Conservation (phyloP, 2,113 vertebrate genomes). For the Scytalopus superciliaris region DNA sequence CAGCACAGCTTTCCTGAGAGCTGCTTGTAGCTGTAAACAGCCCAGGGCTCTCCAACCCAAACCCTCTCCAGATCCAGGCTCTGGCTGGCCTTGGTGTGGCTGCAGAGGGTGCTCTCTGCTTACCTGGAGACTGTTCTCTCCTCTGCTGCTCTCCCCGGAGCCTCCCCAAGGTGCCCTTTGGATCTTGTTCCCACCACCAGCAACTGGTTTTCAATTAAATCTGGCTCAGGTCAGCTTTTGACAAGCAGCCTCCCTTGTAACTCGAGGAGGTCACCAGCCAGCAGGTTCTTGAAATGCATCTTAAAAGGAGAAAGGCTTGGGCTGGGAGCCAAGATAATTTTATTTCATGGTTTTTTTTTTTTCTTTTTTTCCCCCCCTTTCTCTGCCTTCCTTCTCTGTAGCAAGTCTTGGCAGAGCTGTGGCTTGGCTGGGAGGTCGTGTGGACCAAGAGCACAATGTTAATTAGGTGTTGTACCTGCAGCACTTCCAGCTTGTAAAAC, state of each 20-base stretch:
- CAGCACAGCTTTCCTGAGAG: neutral
- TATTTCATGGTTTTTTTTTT: neutral
- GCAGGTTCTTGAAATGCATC: constrained; percentile 9
- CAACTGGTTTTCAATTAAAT: constrained; percentile 10
- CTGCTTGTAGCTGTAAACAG: neutral
- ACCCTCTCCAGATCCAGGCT: neutral
- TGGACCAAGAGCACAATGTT: neutral
- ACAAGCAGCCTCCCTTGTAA: constrained; percentile 47
- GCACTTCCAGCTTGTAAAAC: neutral
- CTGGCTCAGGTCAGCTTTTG: constrained; percentile 41
- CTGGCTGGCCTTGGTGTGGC: neutral
- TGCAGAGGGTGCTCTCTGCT: constrained; percentile 13
- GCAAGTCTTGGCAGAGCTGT: neutral
- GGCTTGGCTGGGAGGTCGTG: neutral
- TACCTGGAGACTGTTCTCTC: neutral
- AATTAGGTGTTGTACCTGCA: neutral
- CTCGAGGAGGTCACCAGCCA: neutral
- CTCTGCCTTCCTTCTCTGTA: neutral
- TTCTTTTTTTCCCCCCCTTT: neutral
- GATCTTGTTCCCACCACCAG: neutral
- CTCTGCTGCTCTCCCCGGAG: neutral
- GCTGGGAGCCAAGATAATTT: neutral
- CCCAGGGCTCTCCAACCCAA: neutral
- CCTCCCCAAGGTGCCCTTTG: constrained; percentile 25
- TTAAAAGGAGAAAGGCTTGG: neutral